These are phyloP conservation scores for Cottoperca gobio DNA, from an alignment of 2,797 vertebrate species.

Conservation along the genomic window DNA sequence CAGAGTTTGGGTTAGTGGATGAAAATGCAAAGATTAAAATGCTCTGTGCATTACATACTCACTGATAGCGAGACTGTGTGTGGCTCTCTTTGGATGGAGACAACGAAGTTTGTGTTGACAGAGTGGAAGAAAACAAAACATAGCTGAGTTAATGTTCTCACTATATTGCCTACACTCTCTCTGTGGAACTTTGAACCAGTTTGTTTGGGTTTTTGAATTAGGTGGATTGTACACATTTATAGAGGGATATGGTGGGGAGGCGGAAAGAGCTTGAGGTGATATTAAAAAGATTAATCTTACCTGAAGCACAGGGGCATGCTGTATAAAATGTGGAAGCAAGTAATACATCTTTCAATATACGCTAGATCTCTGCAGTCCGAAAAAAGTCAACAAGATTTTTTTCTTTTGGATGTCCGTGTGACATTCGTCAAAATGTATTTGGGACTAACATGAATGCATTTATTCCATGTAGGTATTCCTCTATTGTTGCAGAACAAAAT, in stretches of 20 bases:
- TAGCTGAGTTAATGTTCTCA: constrained; percentile 34
- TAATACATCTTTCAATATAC: constrained; percentile 42
- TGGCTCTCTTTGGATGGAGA: constrained; percentile 9
- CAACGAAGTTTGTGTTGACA: constrained; percentile 8
- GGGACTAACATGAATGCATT: not conserved
- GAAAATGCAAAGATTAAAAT: constrained; percentile 69
- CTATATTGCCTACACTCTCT: constrained; percentile 25
- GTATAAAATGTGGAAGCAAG: constrained; percentile 23
- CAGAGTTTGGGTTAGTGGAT: constrained; percentile 68
- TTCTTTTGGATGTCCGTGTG: constrained; percentile 26
- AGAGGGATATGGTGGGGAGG: constrained; percentile 42
- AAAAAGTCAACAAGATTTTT: constrained; percentile 12
- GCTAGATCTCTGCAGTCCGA: not conserved
- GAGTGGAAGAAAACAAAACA: constrained; percentile 12
- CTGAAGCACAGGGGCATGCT: constrained; percentile 21
- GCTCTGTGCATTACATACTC: constrained; percentile 38
- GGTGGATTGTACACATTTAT: constrained; percentile 56
- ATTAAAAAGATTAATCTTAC: constrained; percentile 61
- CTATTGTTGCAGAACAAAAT: not conserved
- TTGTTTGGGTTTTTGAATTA: constrained; percentile 55
- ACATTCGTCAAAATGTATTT: constrained; percentile 15
- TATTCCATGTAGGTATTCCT: not conserved
- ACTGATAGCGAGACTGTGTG: constrained; percentile 26
- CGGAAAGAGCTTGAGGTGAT: constrained; percentile 36
- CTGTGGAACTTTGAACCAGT: constrained; percentile 37